Percentiles rank a stretch among this genome's conserved stretches.
Conservation (phyloP, 2,113 vertebrate species). For the Actinemys pallida region DNA sequence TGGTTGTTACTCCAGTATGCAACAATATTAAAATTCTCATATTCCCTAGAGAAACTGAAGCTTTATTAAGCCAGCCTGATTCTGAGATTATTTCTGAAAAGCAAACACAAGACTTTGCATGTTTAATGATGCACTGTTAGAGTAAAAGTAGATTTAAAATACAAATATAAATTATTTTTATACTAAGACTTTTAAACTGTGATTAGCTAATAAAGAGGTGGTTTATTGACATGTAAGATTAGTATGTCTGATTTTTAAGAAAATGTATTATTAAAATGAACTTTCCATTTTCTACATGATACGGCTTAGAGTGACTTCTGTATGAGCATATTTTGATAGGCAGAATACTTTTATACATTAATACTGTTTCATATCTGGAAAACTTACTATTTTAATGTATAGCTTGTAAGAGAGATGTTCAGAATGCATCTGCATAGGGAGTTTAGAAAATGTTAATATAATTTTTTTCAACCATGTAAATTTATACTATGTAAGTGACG, state of each 20-base stretch:
- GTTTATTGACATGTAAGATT: not conserved
- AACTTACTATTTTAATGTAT: not conserved
- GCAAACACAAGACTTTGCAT: not conserved
- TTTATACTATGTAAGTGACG: not conserved
- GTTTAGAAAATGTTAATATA: not conserved
- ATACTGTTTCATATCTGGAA: not conserved
- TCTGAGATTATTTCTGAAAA: conserved; percentile 23
- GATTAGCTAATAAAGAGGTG: conserved; percentile 39
- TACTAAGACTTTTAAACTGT: not conserved
- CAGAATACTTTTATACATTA: not conserved
- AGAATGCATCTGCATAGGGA: not conserved
- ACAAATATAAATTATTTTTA: conserved; percentile 9
- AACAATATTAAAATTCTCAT: not conserved
- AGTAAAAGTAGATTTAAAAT: conserved; percentile 20
- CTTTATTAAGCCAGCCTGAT: not conserved
- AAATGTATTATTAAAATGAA: not conserved
- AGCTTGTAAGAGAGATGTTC: not conserved
- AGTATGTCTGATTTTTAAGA: not conserved
- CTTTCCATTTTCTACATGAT: not conserved
- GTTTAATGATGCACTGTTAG: not conserved
- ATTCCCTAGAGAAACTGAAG: not conserved
- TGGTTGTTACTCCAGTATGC: not conserved
- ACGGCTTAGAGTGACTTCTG: not conserved
- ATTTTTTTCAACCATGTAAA: not conserved
- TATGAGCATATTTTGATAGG: not conserved